These are phyloP conservation scores for Parazoanthus atlanticus DNA, from an alignment of 92 coral and sea anemone species.

Conservation along the genomic window DNA sequence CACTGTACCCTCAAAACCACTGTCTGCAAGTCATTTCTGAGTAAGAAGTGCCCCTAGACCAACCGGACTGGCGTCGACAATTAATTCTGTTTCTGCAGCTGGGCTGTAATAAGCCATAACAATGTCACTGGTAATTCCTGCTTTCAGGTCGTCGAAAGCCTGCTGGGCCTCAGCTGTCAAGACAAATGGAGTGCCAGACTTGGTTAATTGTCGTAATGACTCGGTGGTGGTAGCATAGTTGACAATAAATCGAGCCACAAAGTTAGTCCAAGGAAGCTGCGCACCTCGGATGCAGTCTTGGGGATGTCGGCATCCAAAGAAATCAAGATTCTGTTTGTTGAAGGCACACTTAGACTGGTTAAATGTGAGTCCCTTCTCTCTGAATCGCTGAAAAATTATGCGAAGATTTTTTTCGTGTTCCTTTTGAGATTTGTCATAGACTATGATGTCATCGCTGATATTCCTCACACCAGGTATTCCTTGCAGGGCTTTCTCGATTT, in stretches of 20 bases:
- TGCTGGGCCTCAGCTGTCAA: neutral
- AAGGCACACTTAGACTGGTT: slow-evolving; percentile 57
- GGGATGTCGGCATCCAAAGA: slow-evolving; percentile 60
- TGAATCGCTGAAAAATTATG: slow-evolving; percentile 40
- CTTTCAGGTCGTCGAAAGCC: neutral
- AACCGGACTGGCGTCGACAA: neutral
- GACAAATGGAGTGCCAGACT: neutral
- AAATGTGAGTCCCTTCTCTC: slow-evolving; percentile 50
- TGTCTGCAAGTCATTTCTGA: neutral
- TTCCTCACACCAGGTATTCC: slow-evolving; percentile 57
- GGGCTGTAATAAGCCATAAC: neutral
- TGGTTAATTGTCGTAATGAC: slow-evolving; percentile 41
- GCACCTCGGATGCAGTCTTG: slow-evolving; percentile 53
- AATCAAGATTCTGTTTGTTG: slow-evolving; percentile 44
- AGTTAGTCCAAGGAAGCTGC: slow-evolving; percentile 71
- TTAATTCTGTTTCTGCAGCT: neutral
- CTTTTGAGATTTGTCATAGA: slow-evolving; percentile 51
- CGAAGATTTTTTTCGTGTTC: slow-evolving; percentile 55
- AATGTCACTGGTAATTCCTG: neutral
- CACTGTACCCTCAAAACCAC: slow-evolving; percentile 18
- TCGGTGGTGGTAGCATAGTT: slow-evolving; percentile 64
- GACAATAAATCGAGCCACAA: slow-evolving; percentile 59
- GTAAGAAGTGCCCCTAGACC: no score
- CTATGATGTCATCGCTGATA: slow-evolving; percentile 62
- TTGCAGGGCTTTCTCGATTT: slow-evolving; percentile 48